Conservation (phyloP, 2,888 invertebrate species). For the Diarsia dahlii region DNA sequence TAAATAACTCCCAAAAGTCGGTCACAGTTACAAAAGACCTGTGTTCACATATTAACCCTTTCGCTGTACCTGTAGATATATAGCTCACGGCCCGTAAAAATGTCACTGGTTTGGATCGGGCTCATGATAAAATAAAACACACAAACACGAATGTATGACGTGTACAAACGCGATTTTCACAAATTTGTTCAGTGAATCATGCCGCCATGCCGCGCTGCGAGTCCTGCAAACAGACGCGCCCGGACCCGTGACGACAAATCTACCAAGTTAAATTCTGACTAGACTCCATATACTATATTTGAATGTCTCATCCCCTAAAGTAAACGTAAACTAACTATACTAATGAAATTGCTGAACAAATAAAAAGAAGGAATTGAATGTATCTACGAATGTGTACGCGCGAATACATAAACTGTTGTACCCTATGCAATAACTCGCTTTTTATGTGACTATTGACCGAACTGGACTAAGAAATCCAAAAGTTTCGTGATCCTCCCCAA, state of each 20-base stretch:
- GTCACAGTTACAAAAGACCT: conserved; percentile 57
- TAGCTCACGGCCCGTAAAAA: conserved; percentile 71
- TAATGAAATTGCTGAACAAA: conserved; percentile 56
- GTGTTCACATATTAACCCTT: conserved; percentile 70
- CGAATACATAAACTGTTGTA: conserved; percentile 57
- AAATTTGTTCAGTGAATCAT: conserved; percentile 81
- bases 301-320: conserved; percentile 37
- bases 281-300: conserved; percentile 42
- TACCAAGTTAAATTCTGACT: conserved; percentile 68
- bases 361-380: conserved; percentile 53
- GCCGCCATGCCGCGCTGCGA: conserved; percentile 71
- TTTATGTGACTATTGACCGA: conserved; percentile 69
- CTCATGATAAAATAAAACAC: conserved; percentile 75
- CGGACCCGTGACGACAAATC: conserved; percentile 65
- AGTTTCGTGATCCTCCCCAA: conserved; percentile 68
- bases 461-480: conserved; percentile 70
- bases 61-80: conserved; percentile 64
- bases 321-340: conserved; percentile 46
- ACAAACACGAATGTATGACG: conserved; percentile 73
- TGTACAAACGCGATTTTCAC: conserved; percentile 77
- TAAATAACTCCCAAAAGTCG: conserved; percentile 64
- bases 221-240: conserved; percentile 71
- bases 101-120: conserved; percentile 65
- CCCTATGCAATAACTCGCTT: conserved; percentile 64
- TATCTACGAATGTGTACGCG: conserved; percentile 43